Evolutionary conservation across 2,113 vertebrate species (phyloP), one percentile per base, ranked within the genome.

Genomic region (Periophthalmus modestus): DNA sequence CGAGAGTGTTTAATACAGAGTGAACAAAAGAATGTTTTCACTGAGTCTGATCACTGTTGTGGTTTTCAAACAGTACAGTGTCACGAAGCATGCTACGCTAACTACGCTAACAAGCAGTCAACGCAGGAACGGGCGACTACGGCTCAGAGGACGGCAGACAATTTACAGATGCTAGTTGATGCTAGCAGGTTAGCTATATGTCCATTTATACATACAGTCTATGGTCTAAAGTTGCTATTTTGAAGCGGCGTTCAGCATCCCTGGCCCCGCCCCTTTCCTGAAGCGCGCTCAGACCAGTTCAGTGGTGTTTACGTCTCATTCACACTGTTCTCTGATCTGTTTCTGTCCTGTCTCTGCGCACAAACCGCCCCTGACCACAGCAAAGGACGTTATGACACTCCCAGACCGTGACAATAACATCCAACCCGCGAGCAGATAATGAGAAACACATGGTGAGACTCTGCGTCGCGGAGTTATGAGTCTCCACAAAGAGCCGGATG

Each of bases 341-440:
- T 77, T 59, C 24, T 74, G 43, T 74, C 47, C 66, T 48, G 47
- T 50, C 48, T 72, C 65, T 76, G 24, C n/a, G 4, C 21, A 66
- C 72, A 46, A 67, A 66, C 62, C 68, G 75, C 59, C 68, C 65
- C 66, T 73, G 73, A 68, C 77, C 84, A 71, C 82, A 79, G 71
- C 48, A 63, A 81, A 57, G 58, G 59, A 71, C 65, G 54, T 59
- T 47, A 80, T 81, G 85, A 82, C 83, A 82, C 76, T 80, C 71
- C 1, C 69, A 18, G 79, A 73, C 77, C 74, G n/a, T 74, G 85
- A 87, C 86, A 85, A 80, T 67, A 81, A 85, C n/a, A n/a, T 39
- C 68, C 28, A 66, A 12, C 58, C 58, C 80, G 15, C 66, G 24
- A 13, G 12, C 1, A 5, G n/a, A 13, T 80, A 87, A 88, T 82